Evolutionary conservation across 2,888 invertebrate species (phyloP).

Genomic region (Nomada fucata): DNA sequence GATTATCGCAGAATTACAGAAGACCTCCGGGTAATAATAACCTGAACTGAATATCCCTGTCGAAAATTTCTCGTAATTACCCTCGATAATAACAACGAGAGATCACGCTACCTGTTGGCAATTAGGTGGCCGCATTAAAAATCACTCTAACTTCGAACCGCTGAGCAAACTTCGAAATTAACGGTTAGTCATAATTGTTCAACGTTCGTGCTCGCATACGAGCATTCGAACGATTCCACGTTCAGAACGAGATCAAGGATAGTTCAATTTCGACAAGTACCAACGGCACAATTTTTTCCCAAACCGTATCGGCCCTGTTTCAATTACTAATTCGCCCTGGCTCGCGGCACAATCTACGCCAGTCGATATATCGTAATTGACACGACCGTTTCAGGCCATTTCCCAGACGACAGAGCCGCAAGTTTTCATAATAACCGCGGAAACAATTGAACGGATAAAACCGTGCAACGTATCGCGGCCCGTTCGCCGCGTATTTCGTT

Average conservation of each 20-base stretch:
- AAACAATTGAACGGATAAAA: not conserved
- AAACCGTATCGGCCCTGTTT: not conserved
- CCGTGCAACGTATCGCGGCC: not conserved
- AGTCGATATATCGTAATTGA: too few relatives aligned
- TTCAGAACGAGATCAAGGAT: constrained; percentile 36
- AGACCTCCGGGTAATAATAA: not conserved
- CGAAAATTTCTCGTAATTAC: constrained; percentile 7
- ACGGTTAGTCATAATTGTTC: constrained; percentile 11
- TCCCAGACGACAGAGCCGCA: too few relatives aligned
- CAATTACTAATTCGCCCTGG: constrained; percentile 36
- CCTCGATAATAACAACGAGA: not conserved
- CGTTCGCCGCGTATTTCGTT: not conserved
- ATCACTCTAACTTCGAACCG: not conserved
- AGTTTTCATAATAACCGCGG: not conserved
- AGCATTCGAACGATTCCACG: constrained; percentile 11
- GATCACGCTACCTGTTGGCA: constrained; percentile 4
- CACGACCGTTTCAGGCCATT: too few relatives aligned
- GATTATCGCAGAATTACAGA: not conserved
- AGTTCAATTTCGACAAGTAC: constrained; percentile 2
- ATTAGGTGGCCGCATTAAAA: constrained; percentile 4
- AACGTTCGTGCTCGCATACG: constrained; percentile 15
- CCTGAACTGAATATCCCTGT: not conserved
- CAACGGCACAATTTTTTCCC: too few relatives aligned
- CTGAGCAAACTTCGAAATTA: not conserved
- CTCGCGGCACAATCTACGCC: too few relatives aligned